Evolutionary conservation across 2,113 vertebrate species (phyloP), one percentile per base, ranked within the genome.

Genomic region (Speoplatyrhinus poulsoni): DNA sequence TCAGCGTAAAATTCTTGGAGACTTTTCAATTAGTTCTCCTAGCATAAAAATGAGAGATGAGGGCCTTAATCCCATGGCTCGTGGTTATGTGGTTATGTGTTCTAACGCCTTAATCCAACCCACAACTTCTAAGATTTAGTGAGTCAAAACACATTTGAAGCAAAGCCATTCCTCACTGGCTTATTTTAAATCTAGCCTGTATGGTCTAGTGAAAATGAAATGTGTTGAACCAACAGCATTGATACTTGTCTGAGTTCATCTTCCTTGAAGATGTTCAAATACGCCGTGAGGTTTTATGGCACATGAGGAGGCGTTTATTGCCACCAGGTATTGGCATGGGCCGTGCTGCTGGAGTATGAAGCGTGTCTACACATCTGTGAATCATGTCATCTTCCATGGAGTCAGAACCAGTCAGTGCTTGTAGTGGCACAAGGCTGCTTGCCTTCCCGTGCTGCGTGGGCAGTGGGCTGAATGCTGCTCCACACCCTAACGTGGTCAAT

Each of bases 191-290:
- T 89, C 83, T 73, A 6, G 85, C 83, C 84, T 94, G 92, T 93
- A 93, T 90, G 87, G 89, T 89, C 85, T 89, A 89, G 46, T 93
- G 92, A 93, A 93, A 82, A 90, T 91, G 86, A 80, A 64, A 87
- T 85, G 26, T 26, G 26, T 26, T 26, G 26, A 26, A 26, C 26
- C 26, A 26, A 26, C 26, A 26, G 26, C 26, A 26, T 2, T 26
- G 26, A 26, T 26, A 26, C 26, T 65, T 68, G 75, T 75, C 83
- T 82, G 74, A 85, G 88, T 90, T 88, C 26, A 26, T 85, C 88
- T 85, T 89, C 77, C 82, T 9, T 72, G 64, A 80, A 84, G 76
- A 79, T 50, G 83, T 70, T 84, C 77, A 85, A 82, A 82, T 67
- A 78, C 68, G 73, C 69, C 26, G 69, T 65, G 13, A 75, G 79